Base-by-base conservation (phyloP, 2,888 invertebrate genomes). In the Steinernema scapterisci region DNA sequence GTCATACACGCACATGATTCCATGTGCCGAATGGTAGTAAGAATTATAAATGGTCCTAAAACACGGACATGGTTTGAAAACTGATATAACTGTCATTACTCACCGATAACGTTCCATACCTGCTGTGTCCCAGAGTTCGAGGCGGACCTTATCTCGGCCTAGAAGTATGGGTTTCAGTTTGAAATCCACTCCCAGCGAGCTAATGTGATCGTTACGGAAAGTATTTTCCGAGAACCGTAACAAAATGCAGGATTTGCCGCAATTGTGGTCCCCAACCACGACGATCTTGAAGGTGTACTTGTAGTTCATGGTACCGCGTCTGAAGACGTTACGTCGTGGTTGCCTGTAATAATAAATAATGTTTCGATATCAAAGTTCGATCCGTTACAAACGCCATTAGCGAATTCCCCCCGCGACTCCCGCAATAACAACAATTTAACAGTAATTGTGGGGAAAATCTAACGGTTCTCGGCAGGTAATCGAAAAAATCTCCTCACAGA, bases 21-120 rank as follows among this genome's bases (percentile, higher is more conserved):
- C 87, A 74, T 87, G 87, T 0, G 87, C 87, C 13, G 87, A 88
- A 74, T 87, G 87, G 76, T 87, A 87, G 73, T 87, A 87, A 7
- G 86, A 86, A 73, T 87, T 87, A 81, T 87, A 87, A 54, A 88
- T 87, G 7, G 87, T 87, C 52, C 87, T 77, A 70, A 77, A 84
- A 51, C 23, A 23, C 45, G 6, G 45, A 9, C 44, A 51, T 43
- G 21, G 38, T 38, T n/a, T n/a, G n/a, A n/a, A n/a, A n/a, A n/a
- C n/a, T n/a, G n/a, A n/a, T n/a, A n/a, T 19, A 11, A n/a, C 16
- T 52, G 31, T 31, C 23, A 44, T 9, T n/a, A 16, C 5, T 71
- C 44, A 81, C 78, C 79, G 72, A 56, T 84, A 83, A 44, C 86
- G 63, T 56, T 87, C 87, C 86, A 87, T 86, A 21, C 87, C 87